Conservation (phyloP, 2,888 invertebrate genomes). For the Amphipyra tragopoginis region DNA sequence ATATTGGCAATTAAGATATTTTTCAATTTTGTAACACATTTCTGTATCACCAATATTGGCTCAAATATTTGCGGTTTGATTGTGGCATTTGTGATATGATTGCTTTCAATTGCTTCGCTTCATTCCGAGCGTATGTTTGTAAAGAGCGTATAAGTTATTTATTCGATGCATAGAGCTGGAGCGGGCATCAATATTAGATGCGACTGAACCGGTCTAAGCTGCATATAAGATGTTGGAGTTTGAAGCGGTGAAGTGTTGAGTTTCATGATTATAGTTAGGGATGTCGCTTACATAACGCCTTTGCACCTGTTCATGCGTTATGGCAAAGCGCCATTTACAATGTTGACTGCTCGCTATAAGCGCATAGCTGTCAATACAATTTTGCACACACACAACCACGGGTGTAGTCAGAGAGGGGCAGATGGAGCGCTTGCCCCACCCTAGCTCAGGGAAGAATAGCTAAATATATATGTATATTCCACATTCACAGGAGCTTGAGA, state of each 20-base stretch:
- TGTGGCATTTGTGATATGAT: conserved; percentile 43
- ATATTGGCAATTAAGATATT: conserved; percentile 51
- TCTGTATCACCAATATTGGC: conserved; percentile 26
- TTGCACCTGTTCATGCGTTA: too few relatives aligned
- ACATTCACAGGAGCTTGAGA: too few relatives aligned
- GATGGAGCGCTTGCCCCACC: too few relatives aligned
- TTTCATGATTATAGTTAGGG: neutral
- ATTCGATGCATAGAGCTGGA: conserved; percentile 21
- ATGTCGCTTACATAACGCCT: neutral
- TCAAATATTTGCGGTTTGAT: conserved; percentile 49
- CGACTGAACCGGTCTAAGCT: conserved; percentile 15
- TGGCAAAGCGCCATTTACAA: too few relatives aligned
- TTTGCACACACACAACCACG: too few relatives aligned
- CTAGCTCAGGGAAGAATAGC: too few relatives aligned
- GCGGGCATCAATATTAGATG: conserved; percentile 42
- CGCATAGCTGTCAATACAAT: too few relatives aligned
- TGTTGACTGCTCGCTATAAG: too few relatives aligned
- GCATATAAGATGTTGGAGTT: conserved; percentile 24
- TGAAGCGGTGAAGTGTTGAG: conserved; percentile 15
- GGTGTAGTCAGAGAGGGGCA: too few relatives aligned
- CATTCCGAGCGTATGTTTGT: conserved; percentile 14
- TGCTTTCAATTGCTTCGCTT: conserved; percentile 31
- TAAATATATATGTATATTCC: too few relatives aligned
- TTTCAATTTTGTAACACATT: conserved; percentile 36
- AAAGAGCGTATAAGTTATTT: conserved; percentile 26